Evolutionary conservation across 1,140 invertebrate species (phyloP), one percentile per base, ranked within the genome.

Genomic region (Linepithema humile): DNA sequence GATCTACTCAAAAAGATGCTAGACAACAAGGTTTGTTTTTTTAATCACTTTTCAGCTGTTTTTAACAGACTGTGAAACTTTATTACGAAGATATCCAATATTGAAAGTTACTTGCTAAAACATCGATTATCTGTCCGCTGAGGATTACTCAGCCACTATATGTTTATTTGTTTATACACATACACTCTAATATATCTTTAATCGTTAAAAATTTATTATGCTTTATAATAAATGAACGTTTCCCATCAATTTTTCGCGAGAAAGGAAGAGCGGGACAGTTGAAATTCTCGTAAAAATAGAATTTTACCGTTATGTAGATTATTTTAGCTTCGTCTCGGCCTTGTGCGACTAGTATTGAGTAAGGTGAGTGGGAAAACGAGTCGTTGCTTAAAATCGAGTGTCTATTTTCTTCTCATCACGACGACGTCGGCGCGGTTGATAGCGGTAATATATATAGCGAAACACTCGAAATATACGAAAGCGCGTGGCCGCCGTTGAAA

Each of bases 381-480:
- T n/a, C 17, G 17, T 5, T 23, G 12, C 35, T 35, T 40, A 80
- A 70, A 78, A 77, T 65, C 60, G 43, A n/a, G 64, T 40, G 40
- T 78, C 43, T 69, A 78, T 78, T 69, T 69, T 62, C 20, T 40
- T 43, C 57, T 48, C 59, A 23, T 65, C 73, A 29, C 59, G 40
- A 15, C 20, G 29, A 48, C 57, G 55, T 29, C 55, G 26, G 17
- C 9, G 23, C 20, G 17, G 35, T 74, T 60, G 40, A 62, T 62
- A 32, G 29, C 17, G 17, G 17, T 60, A 23, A 40, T 29, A 40
- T 40, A 40, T 50, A 83, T 26, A 40, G 35, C 20, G 69, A 74
- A 55, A 83, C 45, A 62, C 32, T 60, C 35, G 17, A 83, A 83
- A 78, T 62, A 74, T 67, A 83, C 43, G 59, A 77, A 60, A 64